Percentiles rank a stretch among this genome's conserved stretches.
Conservation (phyloP, 2,888 invertebrate species). For the Drosophila histrio region DNA sequence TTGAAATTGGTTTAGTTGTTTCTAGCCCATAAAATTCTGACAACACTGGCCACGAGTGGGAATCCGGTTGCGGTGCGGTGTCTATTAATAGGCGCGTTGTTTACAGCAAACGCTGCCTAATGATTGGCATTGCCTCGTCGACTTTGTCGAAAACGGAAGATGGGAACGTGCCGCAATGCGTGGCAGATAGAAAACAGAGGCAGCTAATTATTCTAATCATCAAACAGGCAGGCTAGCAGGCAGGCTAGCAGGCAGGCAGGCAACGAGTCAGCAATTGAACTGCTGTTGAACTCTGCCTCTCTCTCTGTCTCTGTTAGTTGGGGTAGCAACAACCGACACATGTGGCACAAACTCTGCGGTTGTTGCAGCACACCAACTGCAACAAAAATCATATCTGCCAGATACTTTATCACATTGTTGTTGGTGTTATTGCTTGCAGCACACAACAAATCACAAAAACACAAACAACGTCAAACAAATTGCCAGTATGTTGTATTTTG, state of each 20-base stretch:
- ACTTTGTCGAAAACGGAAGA: constrained; percentile 21
- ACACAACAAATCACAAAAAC: constrained; percentile 50
- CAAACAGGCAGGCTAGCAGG: constrained; percentile 10
- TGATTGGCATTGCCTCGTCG: constrained; percentile 62
- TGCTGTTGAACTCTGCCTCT: constrained; percentile 60
- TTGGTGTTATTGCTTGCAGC: constrained; percentile 15
- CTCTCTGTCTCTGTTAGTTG: neutral
- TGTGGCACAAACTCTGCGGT: constrained; percentile 39
- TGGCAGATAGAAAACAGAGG: constrained; percentile 57
- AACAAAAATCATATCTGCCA: constrained; percentile 14
- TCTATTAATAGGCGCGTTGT: constrained; percentile 67
- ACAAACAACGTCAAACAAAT: constrained; percentile 57
- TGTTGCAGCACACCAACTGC: constrained; percentile 11
- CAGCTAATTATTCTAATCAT: constrained; percentile 67
- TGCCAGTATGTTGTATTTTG: constrained; percentile 64
- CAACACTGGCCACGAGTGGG: constrained; percentile 20
- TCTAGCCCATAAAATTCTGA: no score
- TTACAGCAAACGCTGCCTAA: constrained; percentile 61
- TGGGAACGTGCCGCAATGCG: constrained; percentile 67
- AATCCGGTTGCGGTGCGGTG: constrained; percentile 20
- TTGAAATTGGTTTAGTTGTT: no score
- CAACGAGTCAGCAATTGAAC: constrained; percentile 67
- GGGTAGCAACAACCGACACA: constrained; percentile 40
- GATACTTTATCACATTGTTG: constrained; percentile 32
- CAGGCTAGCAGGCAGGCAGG: neutral